A percentile compares a stretch with the other conserved stretches of the same genome.
phyloP scores from a whole-genome alignment of 2,113 vertebrate genomes.

The Eptatretus burgeri region DNA sequence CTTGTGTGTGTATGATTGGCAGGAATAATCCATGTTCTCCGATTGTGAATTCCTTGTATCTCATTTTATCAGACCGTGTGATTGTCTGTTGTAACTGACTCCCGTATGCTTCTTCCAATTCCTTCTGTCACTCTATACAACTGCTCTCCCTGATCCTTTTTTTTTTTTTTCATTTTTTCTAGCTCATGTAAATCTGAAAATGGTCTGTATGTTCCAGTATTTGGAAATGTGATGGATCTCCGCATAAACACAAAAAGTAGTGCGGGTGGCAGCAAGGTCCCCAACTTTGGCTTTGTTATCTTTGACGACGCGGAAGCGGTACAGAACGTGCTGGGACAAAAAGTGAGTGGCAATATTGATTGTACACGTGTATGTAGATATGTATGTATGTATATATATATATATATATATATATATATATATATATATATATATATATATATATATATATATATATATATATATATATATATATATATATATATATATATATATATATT shows the following conservation, averaged over 20 bases:
- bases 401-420: too few relatives aligned
- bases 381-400: too few relatives aligned
- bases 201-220: constrained; percentile 19
- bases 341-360: constrained; percentile 44
- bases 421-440: too few relatives aligned
- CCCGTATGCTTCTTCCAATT: too few relatives aligned
- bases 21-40: too few relatives aligned
- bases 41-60: too few relatives aligned
- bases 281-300: constrained; percentile 94
- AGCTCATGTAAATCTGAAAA: too few relatives aligned
- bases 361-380: too few relatives aligned
- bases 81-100: constrained; percentile 10
- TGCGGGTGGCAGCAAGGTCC: constrained; percentile 71
- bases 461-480: too few relatives aligned
- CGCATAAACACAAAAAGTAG: constrained; percentile 64
- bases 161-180: constrained; percentile 2
- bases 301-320: constrained; percentile 86
- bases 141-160: background rate
- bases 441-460: too few relatives aligned
- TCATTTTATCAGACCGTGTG: constrained; percentile 2
- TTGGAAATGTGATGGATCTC: constrained; percentile 77
- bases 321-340: constrained; percentile 75
- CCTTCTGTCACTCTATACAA: background rate
- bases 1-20: too few relatives aligned
- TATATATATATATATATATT: too few relatives aligned